Evolutionary conservation across 2,888 invertebrate genomes (phyloP).

Genomic region (Phanerotoma sp.): DNA sequence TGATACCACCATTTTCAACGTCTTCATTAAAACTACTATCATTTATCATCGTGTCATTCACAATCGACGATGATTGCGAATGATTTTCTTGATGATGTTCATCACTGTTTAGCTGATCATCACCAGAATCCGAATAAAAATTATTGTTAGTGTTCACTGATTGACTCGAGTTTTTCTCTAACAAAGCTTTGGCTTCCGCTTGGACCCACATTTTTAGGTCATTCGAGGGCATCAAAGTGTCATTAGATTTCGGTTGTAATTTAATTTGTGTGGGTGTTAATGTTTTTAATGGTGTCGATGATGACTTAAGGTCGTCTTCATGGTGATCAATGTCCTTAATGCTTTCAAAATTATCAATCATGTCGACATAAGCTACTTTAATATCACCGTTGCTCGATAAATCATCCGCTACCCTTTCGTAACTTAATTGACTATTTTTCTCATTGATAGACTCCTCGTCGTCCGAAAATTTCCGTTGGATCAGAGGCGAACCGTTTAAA

Average conservation of each 20-base stretch:
- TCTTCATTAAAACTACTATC: constrained; percentile 8
- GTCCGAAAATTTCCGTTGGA: constrained; percentile 68
- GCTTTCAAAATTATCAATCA: constrained; percentile 48
- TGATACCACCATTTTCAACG: constrained; percentile 25
- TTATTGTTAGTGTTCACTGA: constrained; percentile 11
- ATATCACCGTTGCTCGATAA: constrained; percentile 32
- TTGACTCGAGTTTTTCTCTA: constrained; percentile 20
- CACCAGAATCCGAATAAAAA: too few relatives aligned
- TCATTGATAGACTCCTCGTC: constrained; percentile 42
- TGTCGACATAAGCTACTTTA: constrained; percentile 52
- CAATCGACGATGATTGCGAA: constrained; percentile 28
- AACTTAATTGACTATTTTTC: constrained; percentile 27
- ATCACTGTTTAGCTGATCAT: too few relatives aligned
- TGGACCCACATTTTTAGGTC: constrained; percentile 50
- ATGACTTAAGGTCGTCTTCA: constrained; percentile 39
- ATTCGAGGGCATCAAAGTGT: constrained; percentile 45
- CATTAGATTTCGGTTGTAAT: constrained; percentile 56
- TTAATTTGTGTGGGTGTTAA: constrained; percentile 30
- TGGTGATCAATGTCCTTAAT: constrained; percentile 54
- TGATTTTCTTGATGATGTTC: too few relatives aligned
- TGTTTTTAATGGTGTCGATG: constrained; percentile 17
- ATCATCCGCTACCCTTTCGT: constrained; percentile 17
- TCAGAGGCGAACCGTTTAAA: constrained; percentile 71
- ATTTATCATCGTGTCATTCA: constrained; percentile 15
- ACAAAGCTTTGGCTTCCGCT: constrained; percentile 43